These are phyloP conservation scores for Callitettix versicolor DNA, from an alignment of 1,140 invertebrate species.

Conservation along the genomic window DNA sequence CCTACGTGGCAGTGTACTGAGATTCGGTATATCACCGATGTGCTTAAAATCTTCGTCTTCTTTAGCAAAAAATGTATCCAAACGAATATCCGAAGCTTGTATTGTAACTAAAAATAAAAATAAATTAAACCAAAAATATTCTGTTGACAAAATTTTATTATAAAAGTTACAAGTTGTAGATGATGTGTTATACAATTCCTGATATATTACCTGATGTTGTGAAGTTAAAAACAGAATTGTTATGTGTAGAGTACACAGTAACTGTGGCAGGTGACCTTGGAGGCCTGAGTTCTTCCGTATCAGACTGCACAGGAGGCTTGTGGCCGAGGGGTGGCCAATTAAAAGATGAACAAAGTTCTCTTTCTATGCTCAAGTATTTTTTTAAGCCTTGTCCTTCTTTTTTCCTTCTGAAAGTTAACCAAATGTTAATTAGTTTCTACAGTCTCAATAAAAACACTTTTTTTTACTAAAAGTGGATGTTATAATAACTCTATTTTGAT, in stretches of 20 bases:
- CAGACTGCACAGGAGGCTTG: background rate
- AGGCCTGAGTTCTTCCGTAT: background rate
- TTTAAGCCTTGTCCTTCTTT: background rate
- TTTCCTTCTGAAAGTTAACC: background rate
- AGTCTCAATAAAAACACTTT: too few relatives aligned
- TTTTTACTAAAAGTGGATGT: too few relatives aligned
- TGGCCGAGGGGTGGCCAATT: conserved; percentile 8
- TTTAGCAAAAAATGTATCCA: too few relatives aligned
- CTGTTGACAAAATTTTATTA: too few relatives aligned
- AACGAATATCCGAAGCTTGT: too few relatives aligned
- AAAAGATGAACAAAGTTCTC: background rate
- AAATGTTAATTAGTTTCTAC: too few relatives aligned
- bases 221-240: conserved; percentile 6
- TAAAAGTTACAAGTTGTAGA: too few relatives aligned
- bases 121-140: too few relatives aligned
- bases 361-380: conserved; percentile 14
- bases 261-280: conserved; percentile 11
- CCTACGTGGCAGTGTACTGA: background rate
- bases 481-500: too few relatives aligned
- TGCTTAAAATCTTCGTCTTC: background rate
- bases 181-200: too few relatives aligned
- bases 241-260: background rate
- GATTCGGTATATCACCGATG: background rate
- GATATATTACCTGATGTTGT: conserved; percentile 2
- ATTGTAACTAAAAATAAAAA: too few relatives aligned